Conservation (phyloP, 30 jellyfish, hydroid and myxozoan species). For the Aurelia sp. region DNA sequence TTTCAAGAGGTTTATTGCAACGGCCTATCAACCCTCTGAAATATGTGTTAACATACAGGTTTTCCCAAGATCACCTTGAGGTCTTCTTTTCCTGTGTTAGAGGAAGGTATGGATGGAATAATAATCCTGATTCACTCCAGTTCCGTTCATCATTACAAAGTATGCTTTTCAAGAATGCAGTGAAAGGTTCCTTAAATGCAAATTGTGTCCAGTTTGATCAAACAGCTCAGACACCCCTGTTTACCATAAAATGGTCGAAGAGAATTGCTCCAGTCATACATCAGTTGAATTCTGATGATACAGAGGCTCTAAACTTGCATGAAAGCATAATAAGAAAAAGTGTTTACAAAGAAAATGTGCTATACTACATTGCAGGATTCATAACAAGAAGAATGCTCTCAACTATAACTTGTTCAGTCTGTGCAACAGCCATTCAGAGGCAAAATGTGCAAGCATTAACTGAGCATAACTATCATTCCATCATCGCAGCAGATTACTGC, state of each 20-base stretch:
- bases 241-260: conserved; percentile 35
- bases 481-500: background rate
- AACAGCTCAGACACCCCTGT: conserved; percentile 38
- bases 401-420: background rate
- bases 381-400: conserved; percentile 12
- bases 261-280: conserved; percentile 5
- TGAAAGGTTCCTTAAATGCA: conserved; percentile 40
- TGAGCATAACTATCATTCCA: conserved; percentile 7
- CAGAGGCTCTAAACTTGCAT: background rate
- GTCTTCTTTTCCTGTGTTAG: conserved; percentile 23
- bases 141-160: conserved; percentile 23
- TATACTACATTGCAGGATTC: conserved; percentile 45
- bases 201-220: conserved; percentile 51
- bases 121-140: conserved; percentile 51
- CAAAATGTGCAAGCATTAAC: background rate
- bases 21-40: conserved; percentile 28
- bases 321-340: background rate
- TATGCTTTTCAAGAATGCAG: conserved; percentile 6
- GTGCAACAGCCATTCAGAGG: background rate
- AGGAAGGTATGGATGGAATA: conserved; percentile 38
- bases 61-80: conserved; percentile 65
- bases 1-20: background rate
- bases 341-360: conserved; percentile 23
- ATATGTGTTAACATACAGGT: conserved; percentile 57
- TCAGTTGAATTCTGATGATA: background rate